Base-by-base conservation (phyloP, 2,797 vertebrate species). In the Sebastes melanostomus region DNA sequence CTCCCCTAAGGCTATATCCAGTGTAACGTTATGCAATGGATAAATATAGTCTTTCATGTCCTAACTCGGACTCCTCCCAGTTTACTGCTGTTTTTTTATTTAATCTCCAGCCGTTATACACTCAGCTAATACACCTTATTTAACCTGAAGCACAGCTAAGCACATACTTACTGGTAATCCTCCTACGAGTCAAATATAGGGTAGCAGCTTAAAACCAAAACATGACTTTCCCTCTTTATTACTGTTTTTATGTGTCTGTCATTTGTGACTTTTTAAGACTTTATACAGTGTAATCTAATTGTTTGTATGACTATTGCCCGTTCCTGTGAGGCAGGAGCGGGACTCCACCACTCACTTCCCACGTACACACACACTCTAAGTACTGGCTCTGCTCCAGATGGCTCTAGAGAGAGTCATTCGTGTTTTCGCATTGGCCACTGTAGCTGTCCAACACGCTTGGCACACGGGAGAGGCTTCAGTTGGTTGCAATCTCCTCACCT, bases 1-100 rank as follows among this genome's bases (percentile, higher is more conserved):
- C 84, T 86, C 83, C 84, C 90, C 84, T 84, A 22, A 78, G 88
- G 88, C 90, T 85, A 84, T 83, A 90, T 88, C 77, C 75, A 83
- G 78, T n/a, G 55, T 85, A 91, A 89, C 20, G 34, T 93, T 90
- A 92, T 84, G 91, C 78, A 89, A 89, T 83, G 80, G 86, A 91
- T 91, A 93, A 93, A 94, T 91, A 91, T 90, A 91, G 88, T 82
- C 89, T 85, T 90, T 89, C 89, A 87, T 93, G 88, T 90, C 75
- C 87, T 84, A 74, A 88, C 90, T 82, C 84, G 73, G 81, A 77
- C 87, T 86, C 81, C 83, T 91, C 85, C 85, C 83, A 75, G 71
- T 88, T 86, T 85, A 77, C 78, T 84, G 81, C 83, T 81, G 69
- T 72, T 84, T 78, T 81, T 89, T 91, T 83, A 58, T 20, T 32